Evolutionary conservation across 2,888 invertebrate species (phyloP).

Genomic region (Liodrosophila aerea): DNA sequence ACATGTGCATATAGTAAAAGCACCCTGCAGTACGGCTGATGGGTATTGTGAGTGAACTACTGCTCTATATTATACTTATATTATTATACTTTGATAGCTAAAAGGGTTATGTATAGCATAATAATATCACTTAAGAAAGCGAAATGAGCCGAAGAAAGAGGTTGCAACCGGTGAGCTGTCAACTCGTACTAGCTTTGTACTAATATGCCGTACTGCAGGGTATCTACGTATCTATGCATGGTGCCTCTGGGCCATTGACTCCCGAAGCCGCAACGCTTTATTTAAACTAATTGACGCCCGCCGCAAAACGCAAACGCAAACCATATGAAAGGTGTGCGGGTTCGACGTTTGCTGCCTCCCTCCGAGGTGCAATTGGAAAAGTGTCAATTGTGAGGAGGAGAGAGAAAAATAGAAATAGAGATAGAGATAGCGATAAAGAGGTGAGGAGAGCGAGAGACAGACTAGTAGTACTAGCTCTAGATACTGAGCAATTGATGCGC

Average conservation of each 20-base stretch:
- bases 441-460: too few species aligned
- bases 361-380: slow-evolving; percentile 75
- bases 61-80: too few species aligned
- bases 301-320: slow-evolving; percentile 17
- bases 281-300: slow-evolving; percentile 77
- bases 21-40: too few species aligned
- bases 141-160: too few species aligned
- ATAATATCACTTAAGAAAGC: too few species aligned
- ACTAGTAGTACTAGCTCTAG: too few species aligned
- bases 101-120: too few species aligned
- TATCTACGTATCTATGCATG: slow-evolving; percentile 14
- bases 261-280: slow-evolving; percentile 49
- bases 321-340: slow-evolving; percentile 64
- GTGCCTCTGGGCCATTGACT: slow-evolving; percentile 65
- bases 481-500: slow-evolving; percentile 65
- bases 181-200: too few species aligned
- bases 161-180: too few species aligned
- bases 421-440: neutral
- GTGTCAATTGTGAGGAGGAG: slow-evolving; percentile 62
- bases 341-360: slow-evolving; percentile 4
- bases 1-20: too few species aligned
- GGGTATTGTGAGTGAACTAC: too few species aligned
- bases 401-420: neutral
- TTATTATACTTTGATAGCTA: too few species aligned
- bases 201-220: slow-evolving; percentile 18